Evolutionary conservation across 2,113 vertebrate genomes (phyloP).

Genomic region (Takifugu bimaculatus): DNA sequence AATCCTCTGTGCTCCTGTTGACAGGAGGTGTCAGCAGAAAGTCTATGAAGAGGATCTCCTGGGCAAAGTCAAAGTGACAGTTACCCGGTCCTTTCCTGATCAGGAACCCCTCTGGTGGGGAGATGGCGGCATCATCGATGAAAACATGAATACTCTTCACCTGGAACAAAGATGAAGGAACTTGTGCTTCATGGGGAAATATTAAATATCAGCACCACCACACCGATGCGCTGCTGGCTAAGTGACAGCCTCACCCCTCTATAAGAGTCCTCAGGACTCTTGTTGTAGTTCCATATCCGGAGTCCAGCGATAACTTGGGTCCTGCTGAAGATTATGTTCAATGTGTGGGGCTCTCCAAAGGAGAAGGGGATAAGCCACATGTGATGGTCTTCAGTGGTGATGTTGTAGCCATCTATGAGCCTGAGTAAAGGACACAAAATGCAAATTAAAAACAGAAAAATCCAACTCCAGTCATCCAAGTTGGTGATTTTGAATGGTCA

Average conservation of each 20-base stretch:
- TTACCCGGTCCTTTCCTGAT: constrained; percentile 92
- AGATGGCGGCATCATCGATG: constrained; percentile 82
- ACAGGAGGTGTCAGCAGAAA: constrained; percentile 66
- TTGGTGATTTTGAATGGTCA: not conserved
- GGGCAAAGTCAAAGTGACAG: constrained; percentile 97
- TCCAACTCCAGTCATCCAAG: not conserved
- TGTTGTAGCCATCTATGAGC: constrained; percentile 88
- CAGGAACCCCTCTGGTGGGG: constrained; percentile 86
- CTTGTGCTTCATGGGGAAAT: too few relatives aligned
- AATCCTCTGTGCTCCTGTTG: constrained; percentile 43
- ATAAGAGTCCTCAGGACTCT: constrained; percentile 95
- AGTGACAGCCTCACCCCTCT: constrained; percentile 84
- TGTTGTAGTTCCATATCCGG: constrained; percentile 99
- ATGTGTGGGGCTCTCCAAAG: constrained; percentile 79
- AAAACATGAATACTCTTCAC: constrained; percentile 83
- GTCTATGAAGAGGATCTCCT: constrained; percentile 93
- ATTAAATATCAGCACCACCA: too few relatives aligned
- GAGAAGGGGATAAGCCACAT: constrained; percentile 98
- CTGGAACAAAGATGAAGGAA: constrained; percentile 55
- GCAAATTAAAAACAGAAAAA: not conserved
- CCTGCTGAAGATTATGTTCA: constrained; percentile 80
- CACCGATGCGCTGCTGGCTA: not conserved
- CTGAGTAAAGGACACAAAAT: constrained; percentile 60
- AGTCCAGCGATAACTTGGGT: constrained; percentile 84
- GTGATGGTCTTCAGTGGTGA: constrained; percentile 88